Conservation (phyloP, 2,888 invertebrate genomes). For the Parochlus steinenii region DNA sequence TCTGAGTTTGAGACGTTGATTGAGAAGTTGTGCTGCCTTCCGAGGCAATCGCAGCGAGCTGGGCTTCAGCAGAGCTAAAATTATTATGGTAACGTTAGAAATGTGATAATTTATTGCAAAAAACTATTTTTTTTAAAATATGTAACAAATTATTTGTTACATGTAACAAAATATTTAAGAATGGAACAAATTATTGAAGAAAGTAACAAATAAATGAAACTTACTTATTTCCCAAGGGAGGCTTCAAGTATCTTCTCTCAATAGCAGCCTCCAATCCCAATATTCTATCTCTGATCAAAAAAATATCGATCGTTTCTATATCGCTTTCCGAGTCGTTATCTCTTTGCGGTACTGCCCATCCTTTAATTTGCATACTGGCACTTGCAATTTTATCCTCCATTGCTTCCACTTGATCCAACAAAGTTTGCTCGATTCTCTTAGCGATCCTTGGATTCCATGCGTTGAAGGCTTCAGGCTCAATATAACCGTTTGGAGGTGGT, state of each 20-base stretch:
- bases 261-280: slow-evolving; percentile 76
- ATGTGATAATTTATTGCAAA: too few species aligned
- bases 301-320: slow-evolving; percentile 26
- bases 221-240: slow-evolving; percentile 61
- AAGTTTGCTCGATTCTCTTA: slow-evolving; percentile 61
- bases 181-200: neutral
- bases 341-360: slow-evolving; percentile 60
- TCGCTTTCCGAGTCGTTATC: slow-evolving; percentile 37
- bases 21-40: slow-evolving; percentile 32
- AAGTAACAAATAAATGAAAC: slow-evolving; percentile 5
- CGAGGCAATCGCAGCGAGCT: slow-evolving; percentile 39
- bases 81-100: too few species aligned
- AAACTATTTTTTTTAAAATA: slow-evolving; percentile 1
- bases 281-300: slow-evolving; percentile 46
- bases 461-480: slow-evolving; percentile 23
- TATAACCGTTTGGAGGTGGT: slow-evolving; percentile 17
- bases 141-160: neutral
- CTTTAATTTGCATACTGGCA: slow-evolving; percentile 81
- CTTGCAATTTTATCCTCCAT: slow-evolving; percentile 77
- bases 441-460: slow-evolving; percentile 41
- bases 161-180: neutral
- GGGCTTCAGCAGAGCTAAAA: slow-evolving; percentile 41
- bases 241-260: slow-evolving; percentile 83
- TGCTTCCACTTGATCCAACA: slow-evolving; percentile 69
- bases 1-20: slow-evolving; percentile 22